Base-by-base conservation (phyloP, 2,797 vertebrate genomes). In the Yasuhikotakia modesta region DNA sequence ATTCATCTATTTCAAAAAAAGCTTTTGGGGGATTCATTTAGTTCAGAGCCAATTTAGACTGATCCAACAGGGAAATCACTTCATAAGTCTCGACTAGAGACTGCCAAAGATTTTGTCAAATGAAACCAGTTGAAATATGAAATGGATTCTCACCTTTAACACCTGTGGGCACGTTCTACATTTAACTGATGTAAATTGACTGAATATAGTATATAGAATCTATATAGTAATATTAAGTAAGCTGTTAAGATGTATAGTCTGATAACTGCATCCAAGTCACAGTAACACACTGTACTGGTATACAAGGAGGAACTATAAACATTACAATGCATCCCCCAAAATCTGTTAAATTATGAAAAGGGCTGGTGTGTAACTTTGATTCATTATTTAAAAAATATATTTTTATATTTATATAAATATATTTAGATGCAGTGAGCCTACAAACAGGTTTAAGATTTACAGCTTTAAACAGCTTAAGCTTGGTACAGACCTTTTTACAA, bases 51-150 rank as follows among this genome's bases (percentile, higher is more conserved):
- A 43, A 27, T 71, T 57, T 58, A 71, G 32, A 39, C n/a, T 55
- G 16, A 21, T 70, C 27, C 50, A 71, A 39, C 60, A 66, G 73
- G 67, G 58, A 71, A 76, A 76, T 71, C 14, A 80, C n/a, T 35
- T 58, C 24, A 55, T 55, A 24, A 35, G n/a, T 75, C 24, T 43
- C 35, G 55, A 10, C 27, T 66, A n/a, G n/a, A n/a, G n/a, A n/a
- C n/a, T n/a, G n/a, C n/a, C n/a, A 58, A 70, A 75, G 27, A 67
- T 73, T 52, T 60, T 35, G 60, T 27, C 22, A 27, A 16, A 27
- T 43, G 19, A 71, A 70, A 22, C 19, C 22, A 48, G 67, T 22
- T 55, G 5, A 35, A 61, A 64, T 68, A 30, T 72, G 63, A 70
- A 65, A 50, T 48, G 55, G 50, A 17, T 69, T 16, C 30, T 24